Evolutionary conservation across 1,140 invertebrate genomes (phyloP).

Genomic region (Reticulitermes speratus): DNA sequence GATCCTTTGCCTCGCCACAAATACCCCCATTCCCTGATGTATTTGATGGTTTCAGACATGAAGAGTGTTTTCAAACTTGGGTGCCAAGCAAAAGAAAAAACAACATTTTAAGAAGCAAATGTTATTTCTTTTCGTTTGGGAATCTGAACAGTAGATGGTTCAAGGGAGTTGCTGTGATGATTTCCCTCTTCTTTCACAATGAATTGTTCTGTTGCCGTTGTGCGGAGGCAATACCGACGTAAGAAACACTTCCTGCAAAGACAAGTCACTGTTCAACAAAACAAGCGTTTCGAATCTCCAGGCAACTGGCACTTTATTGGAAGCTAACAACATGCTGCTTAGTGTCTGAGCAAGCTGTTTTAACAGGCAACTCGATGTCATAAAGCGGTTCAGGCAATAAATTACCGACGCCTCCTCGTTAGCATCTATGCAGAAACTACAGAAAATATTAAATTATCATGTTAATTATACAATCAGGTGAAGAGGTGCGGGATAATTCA

Average conservation of each 20-base stretch:
- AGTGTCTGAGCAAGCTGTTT: no score
- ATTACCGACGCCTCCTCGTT: no score
- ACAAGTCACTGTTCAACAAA: no score
- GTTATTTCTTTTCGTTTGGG: conserved; percentile 8
- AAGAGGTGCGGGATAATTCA: no score
- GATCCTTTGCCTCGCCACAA: not conserved
- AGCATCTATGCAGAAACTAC: no score
- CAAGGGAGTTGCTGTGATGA: not conserved
- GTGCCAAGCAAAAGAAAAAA: conserved; percentile 13
- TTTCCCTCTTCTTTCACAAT: not conserved
- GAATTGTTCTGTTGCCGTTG: conserved; percentile 3
- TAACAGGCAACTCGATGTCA: no score
- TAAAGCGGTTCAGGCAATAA: no score
- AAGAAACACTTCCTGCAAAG: not conserved
- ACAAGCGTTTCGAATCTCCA: no score
- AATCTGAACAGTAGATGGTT: not conserved
- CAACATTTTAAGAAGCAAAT: conserved; percentile 11
- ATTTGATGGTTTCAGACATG: conserved; percentile 1
- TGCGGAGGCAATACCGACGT: not conserved
- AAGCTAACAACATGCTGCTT: no score
- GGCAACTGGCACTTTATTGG: no score
- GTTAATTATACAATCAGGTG: no score
- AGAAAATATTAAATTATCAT: no score
- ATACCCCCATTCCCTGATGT: not conserved
- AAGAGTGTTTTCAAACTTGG: conserved; percentile 3